Percentiles rank a stretch among this genome's conserved stretches.
Evolutionary conservation across 2,888 invertebrate genomes (phyloP).

Genomic region (Lysandra coridon): DNA sequence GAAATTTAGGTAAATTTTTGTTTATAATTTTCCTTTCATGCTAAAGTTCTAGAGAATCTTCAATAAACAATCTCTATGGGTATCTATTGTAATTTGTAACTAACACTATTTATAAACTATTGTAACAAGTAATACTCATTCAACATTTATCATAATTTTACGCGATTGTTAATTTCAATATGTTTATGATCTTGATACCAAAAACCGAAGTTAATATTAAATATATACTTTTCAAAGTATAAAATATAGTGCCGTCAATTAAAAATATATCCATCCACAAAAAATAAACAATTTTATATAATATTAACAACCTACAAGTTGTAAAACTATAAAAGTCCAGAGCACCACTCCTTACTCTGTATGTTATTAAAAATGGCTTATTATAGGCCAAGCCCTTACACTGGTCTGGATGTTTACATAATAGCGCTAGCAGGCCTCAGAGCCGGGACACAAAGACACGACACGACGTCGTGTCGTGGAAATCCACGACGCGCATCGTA

Average conservation of each 20-base stretch:
- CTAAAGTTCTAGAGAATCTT: background rate
- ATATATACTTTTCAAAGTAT: background rate
- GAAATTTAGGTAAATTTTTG: background rate
- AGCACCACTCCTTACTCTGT: background rate
- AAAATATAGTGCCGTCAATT: slow-evolving; percentile 8
- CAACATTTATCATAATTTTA: background rate
- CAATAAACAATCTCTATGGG: background rate
- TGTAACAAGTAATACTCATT: background rate
- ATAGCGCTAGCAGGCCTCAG: too few species aligned
- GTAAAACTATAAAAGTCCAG: slow-evolving; percentile 3
- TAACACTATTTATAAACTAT: background rate
- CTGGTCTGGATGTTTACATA: too few species aligned
- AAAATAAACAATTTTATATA: background rate
- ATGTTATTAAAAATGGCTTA: background rate
- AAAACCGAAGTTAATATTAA: background rate
- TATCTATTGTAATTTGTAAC: background rate
- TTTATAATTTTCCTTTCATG: background rate
- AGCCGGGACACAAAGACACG: too few species aligned
- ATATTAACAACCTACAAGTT: background rate
- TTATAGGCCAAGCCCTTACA: background rate
- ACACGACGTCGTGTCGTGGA: too few species aligned
- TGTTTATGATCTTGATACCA: background rate
- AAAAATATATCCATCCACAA: slow-evolving; percentile 11
- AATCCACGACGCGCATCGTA: too few species aligned
- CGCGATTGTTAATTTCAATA: background rate